These are phyloP conservation scores for Hiodon tergisus DNA, from an alignment of 2,113 vertebrate species.

Conservation along the genomic window DNA sequence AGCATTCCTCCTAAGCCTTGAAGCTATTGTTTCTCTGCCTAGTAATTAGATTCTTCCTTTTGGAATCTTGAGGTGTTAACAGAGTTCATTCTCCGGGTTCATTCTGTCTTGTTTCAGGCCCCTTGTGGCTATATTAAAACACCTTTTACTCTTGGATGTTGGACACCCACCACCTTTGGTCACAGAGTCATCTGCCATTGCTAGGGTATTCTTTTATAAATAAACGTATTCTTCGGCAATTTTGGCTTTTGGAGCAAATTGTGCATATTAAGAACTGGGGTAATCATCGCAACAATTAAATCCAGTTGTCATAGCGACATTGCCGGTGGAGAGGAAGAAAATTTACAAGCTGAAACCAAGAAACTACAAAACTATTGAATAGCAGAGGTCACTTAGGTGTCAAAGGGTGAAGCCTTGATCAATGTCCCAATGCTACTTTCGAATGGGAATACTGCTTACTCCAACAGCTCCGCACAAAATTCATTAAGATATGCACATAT, in stretches of 20 bases:
- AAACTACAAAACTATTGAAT: not conserved
- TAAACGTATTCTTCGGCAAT: no score
- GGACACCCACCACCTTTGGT: no score
- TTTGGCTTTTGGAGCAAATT: no score
- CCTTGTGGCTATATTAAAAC: no score
- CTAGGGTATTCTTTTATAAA: no score
- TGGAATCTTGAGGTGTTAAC: conserved; percentile 29
- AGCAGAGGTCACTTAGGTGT: conserved; percentile 4
- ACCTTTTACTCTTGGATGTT: no score
- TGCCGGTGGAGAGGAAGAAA: not conserved
- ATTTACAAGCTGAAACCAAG: not conserved
- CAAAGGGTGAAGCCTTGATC: not conserved
- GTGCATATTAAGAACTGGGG: conserved; percentile 4
- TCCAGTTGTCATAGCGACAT: conserved; percentile 11
- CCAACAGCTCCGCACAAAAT: not conserved
- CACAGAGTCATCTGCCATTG: no score
- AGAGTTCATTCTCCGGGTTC: conserved; percentile 30
- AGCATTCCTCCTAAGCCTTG: not conserved
- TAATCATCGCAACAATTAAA: not conserved
- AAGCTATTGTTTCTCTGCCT: conserved; percentile 17
- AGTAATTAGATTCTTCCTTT: conserved; percentile 13
- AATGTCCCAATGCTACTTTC: not conserved
- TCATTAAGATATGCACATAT: not conserved
- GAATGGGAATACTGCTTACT: not conserved
- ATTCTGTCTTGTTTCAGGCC: no score